These are phyloP conservation scores for Sebastes steindachneri DNA, from an alignment of 2,797 vertebrate genomes.

Conservation along the genomic window DNA sequence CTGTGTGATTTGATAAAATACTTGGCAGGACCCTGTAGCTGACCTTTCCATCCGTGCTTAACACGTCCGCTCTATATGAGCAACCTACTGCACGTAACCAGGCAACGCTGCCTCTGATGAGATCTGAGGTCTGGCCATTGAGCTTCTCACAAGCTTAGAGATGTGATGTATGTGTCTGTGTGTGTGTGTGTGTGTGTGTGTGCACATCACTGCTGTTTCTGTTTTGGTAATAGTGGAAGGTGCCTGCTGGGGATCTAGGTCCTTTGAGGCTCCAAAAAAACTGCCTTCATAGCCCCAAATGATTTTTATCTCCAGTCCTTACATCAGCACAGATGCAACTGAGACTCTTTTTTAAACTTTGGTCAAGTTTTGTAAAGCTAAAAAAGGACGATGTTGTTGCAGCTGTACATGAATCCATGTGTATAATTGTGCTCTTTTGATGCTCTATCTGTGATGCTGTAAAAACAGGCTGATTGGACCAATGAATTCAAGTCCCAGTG, in stretches of 20 bases:
- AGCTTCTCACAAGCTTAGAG: slow-evolving; percentile 26
- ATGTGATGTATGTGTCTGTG: neutral
- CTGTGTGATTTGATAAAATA: slow-evolving; percentile 74
- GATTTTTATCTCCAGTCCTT: slow-evolving; percentile 33
- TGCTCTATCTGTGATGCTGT: slow-evolving; percentile 25
- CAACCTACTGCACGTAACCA: slow-evolving; percentile 58
- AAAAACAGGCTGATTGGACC: slow-evolving; percentile 19
- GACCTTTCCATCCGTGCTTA: slow-evolving; percentile 69
- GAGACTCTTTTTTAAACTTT: slow-evolving; percentile 21
- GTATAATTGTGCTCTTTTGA: slow-evolving; percentile 29
- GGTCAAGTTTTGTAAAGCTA: neutral
- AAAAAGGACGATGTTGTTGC: neutral
- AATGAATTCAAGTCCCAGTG: slow-evolving; percentile 26
- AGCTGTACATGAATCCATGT: slow-evolving; percentile 32
- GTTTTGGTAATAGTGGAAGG: slow-evolving; percentile 37
- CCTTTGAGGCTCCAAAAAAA: slow-evolving; percentile 19
- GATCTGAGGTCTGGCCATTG: slow-evolving; percentile 37
- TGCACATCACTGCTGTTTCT: slow-evolving; percentile 15
- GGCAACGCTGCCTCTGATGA: slow-evolving; percentile 62
- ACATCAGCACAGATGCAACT: slow-evolving; percentile 13
- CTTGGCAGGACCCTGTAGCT: slow-evolving; percentile 59
- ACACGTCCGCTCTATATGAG: slow-evolving; percentile 40
- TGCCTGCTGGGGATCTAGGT: slow-evolving; percentile 15
- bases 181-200: neutral
- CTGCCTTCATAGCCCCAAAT: slow-evolving; percentile 6